Conservation (phyloP, 2,888 invertebrate species). For the Bimastos eiseni region DNA sequence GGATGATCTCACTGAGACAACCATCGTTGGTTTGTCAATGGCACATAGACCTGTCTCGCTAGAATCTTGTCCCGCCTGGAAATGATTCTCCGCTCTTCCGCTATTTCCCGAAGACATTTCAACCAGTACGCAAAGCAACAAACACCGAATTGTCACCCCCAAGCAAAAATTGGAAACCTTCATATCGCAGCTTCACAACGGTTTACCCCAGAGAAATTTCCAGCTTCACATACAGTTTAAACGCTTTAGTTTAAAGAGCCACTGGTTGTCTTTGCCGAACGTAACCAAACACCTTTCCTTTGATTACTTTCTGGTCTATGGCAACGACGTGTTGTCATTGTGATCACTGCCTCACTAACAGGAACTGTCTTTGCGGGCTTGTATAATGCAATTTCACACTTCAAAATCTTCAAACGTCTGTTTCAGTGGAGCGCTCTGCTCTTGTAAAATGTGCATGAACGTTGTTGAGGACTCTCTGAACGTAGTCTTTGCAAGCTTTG, state of each 20-base stretch:
- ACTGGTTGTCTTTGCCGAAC: neutral
- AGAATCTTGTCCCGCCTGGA: neutral
- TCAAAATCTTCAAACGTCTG: neutral
- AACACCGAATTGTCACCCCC: neutral
- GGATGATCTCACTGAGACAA: neutral
- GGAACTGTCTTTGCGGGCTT: neutral
- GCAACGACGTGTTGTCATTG: neutral
- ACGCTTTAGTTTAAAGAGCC: neutral
- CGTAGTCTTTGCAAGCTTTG: too few species aligned
- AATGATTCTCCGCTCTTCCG: slow-evolving; percentile 7
- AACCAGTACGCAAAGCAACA: neutral
- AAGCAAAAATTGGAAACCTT: too few species aligned
- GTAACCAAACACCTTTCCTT: neutral
- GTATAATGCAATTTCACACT: too few species aligned
- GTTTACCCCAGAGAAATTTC: too few species aligned
- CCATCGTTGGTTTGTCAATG: neutral
- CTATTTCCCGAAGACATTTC: neutral
- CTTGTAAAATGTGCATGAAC: too few species aligned
- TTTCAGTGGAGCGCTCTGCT: neutral
- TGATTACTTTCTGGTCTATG: neutral
- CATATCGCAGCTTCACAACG: too few species aligned
- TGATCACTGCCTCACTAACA: neutral
- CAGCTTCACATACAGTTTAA: neutral
- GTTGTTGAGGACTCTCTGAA: too few species aligned
- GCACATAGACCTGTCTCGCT: neutral